phyloP scores from a whole-genome alignment of 2,888 invertebrate species.

The Acrobeloides nanus region DNA sequence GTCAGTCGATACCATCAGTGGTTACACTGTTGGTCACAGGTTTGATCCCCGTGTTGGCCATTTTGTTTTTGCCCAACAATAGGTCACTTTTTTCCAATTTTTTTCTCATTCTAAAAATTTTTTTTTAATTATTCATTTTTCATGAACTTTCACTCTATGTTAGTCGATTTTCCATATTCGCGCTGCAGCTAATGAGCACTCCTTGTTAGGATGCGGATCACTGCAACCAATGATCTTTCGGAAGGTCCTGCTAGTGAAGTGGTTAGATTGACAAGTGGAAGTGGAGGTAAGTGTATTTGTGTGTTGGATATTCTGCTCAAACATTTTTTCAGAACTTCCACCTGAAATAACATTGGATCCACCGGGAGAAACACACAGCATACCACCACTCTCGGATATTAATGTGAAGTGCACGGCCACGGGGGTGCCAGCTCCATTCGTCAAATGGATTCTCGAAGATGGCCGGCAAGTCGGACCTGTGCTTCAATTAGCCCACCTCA shows the following conservation, averaged over 20 bases:
- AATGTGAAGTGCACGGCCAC: slow-evolving; percentile 37
- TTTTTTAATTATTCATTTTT: too few relatives aligned
- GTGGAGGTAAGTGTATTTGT: slow-evolving; percentile 29
- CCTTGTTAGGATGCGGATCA: slow-evolving; percentile 34
- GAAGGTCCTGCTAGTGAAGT: slow-evolving; percentile 49
- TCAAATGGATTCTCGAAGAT: slow-evolving; percentile 30
- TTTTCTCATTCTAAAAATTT: too few relatives aligned
- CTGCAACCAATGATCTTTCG: slow-evolving; percentile 49
- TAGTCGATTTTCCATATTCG: too few relatives aligned
- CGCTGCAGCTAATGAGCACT: too few relatives aligned
- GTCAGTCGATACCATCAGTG: too few relatives aligned
- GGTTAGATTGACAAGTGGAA: slow-evolving; percentile 43
- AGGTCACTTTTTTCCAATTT: too few relatives aligned
- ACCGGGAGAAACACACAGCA: slow-evolving; percentile 27
- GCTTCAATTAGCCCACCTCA: slow-evolving; percentile 23
- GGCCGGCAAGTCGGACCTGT: slow-evolving; percentile 19
- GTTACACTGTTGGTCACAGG: too few relatives aligned
- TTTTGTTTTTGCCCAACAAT: too few relatives aligned
- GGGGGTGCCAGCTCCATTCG: slow-evolving; percentile 37
- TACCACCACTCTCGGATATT: slow-evolving; percentile 38
- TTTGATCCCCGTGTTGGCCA: too few relatives aligned
- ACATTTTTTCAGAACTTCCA: slow-evolving; percentile 31
- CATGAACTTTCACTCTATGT: too few relatives aligned
- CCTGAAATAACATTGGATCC: slow-evolving; percentile 42
- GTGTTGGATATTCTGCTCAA: background rate